Base-by-base conservation (phyloP, 2,113 vertebrate genomes). In the Columba janthina region DNA sequence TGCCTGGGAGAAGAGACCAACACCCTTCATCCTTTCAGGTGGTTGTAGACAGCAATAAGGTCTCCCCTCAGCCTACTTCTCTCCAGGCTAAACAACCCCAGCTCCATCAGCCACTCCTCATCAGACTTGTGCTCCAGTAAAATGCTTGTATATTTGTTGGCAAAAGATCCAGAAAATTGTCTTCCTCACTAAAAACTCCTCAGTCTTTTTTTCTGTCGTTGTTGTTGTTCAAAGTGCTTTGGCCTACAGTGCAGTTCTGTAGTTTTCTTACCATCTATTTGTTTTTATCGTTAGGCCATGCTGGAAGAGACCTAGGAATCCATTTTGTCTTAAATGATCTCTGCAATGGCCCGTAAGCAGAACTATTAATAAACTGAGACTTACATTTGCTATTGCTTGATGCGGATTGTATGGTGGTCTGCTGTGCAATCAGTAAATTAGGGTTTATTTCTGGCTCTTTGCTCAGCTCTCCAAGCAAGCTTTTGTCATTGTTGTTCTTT, bases 331-430 rank as follows among this genome's bases (percentile, higher is more conserved):
- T 82, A 51, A 67, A 44, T 36, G 25, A 36, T 36, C 13, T 72
- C 48, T 76, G 42, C 15, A 40, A 62, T 12, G 9, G 12, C 26
- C 81, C 15, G 66, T 15, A 57, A 11, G 32, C 9, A 50, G 15
- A 81, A 46, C 1, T 44, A 18, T 18, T 44, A 44, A 17, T 57
- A 25, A 85, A 44, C 15, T 21, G 48, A 62, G 21, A 18, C 38
- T 51, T 62, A 34, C 4, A 28, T 40, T 46, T 73, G 28, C 36
- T 38, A 25, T 48, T 40, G 10, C 50, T 62, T 67, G 25, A 38
- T 67, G 48, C 61, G 8, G 25, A 20, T 76, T 0, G 0, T 51
- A 32, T 0, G 0, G 21, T 58, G 14, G 29, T 38, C 32, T 57
- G 7, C 25, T 29, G 6, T 54, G 34, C 34, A 62, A 18, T 69